These are phyloP conservation scores for Thelaira solivaga DNA, from an alignment of 2,888 invertebrate genomes.

Conservation along the genomic window DNA sequence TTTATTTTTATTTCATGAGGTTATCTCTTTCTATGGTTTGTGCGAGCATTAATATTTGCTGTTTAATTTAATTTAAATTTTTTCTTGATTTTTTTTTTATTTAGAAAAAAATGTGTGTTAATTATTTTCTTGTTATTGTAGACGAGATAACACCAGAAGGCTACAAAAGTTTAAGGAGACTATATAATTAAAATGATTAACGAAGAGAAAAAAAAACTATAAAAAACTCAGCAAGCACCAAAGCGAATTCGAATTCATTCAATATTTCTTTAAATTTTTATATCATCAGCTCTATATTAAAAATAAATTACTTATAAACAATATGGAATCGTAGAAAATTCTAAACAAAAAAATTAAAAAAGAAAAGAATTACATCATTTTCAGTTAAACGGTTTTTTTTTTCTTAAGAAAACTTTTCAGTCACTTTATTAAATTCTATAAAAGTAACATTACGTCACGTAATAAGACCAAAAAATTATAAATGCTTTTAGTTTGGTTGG, in stretches of 20 bases:
- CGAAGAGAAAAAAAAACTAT: too few species aligned
- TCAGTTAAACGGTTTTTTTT: too few species aligned
- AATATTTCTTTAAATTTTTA: not conserved
- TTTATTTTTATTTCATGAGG: constrained; percentile 1
- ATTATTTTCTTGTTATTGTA: constrained; percentile 27
- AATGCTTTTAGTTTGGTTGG: too few species aligned
- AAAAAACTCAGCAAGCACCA: not conserved
- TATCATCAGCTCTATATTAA: not conserved
- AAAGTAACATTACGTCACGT: too few species aligned
- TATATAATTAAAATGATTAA: constrained; percentile 16
- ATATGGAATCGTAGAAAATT: too few species aligned
- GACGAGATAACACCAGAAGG: constrained; percentile 35
- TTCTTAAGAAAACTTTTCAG: too few species aligned
- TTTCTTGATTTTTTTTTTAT: too few species aligned
- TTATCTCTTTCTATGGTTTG: constrained; percentile 5
- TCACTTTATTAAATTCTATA: too few species aligned
- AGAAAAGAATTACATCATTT: too few species aligned
- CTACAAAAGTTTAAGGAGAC: constrained; percentile 39
- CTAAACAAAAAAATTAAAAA: too few species aligned
- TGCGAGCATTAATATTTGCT: constrained; percentile 9
- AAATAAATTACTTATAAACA: constrained; percentile 1
- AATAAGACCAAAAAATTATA: too few species aligned
- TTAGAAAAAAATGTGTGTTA: constrained; percentile 35
- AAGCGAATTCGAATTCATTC: constrained; percentile 27
- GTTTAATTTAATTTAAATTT: constrained; percentile 23